Evolutionary conservation across 2,113 vertebrate species (phyloP), one percentile per base, ranked within the genome.

Genomic region (Xenotilapia longispinis): DNA sequence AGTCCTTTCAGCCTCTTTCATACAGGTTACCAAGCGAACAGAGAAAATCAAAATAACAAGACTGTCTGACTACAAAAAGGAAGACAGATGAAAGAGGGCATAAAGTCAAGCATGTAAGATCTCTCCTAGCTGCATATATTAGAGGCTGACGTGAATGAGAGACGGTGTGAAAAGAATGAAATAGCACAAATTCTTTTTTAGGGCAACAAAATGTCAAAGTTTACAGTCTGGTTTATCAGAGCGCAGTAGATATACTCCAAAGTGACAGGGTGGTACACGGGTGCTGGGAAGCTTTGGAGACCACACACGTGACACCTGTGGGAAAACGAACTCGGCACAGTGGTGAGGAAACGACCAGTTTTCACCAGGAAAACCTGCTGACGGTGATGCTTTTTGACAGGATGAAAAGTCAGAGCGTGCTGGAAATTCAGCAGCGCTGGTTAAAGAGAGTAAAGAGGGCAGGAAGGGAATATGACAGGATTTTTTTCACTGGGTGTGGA

Each of bases 381-480:
- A 94, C 53, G 83, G 58, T 90, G 89, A 94, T 28, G 17, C 40
- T 82, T 87, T 88, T 3, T 92, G 93, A 94, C 95, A 93, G 88
- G 84, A 57, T 6, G 9, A 81, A 82, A 84, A 90, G 80, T 79
- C 83, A 68, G 65, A 84, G 60, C 63, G 54, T 17, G 79, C 80
- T 83, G 68, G 51, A 91, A 88, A 91, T 89, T 89, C 63, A 57
- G 14, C 49, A 33, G 65, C 53, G 7, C 33, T 7, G 53, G 81
- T 81, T 81, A 26, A n/a, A 33, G 53, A 26, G 17, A 81, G 70
- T 21, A 70, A 82, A 54, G 36, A 42, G 28, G 55, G 13, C 84
- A 54, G 53, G 80, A 83, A 12, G 53, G 38, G 33, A 84, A 54
- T 42, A 49, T 85, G 81, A 87, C 84, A 73, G 75, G 55, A 75